Evolutionary conservation across 2,888 invertebrate species (phyloP), one percentile per base, ranked within the genome.

Genomic region (Pocota personata): DNA sequence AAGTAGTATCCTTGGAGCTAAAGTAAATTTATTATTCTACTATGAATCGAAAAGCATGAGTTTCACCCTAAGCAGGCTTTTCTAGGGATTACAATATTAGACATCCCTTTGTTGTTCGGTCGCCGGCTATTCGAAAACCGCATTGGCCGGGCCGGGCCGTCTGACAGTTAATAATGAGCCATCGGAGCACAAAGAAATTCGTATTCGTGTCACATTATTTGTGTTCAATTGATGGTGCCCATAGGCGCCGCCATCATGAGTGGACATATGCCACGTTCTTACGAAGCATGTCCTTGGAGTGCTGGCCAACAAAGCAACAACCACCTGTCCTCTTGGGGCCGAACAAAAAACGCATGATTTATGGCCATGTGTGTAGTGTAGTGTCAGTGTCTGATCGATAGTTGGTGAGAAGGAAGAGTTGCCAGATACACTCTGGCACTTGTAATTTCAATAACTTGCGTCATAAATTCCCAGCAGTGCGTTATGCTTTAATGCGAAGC

Each of bases 11-110:
- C 80, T 73, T 75, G 50, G 69, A 82, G 72, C 75, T 83, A 84
- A 72, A 87, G 80, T 67, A 88, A 87, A 87, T 87, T 88, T 84
- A 88, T 88, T 87, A 84, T 87, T 88, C 72, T 58, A 55, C 87
- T 73, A 80, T 50, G 82, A 78, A 86, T 86, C 80, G 84, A 73
- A 82, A 82, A 82, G 80, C 71, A 80, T 71, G 80, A 58, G 71
- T 76, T 76, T 60, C 86, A 72, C 86, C 82, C 86, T 58, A 71
- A 82, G 72, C 71, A 72, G 82, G 82, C 86, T 82, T 86, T 76
- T 82, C 86, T 72, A 60, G 50, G 86, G 86, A 86, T 86, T 82
- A 86, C 82, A 82, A 67, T 77, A 80, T 86, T 55, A 86, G 82
- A 82, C 82, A 80, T 86, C 80, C 86, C 71, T 84, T 84, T 84